Conservation (phyloP, 2,888 invertebrate genomes). For the Cryptosula pallasiana region DNA sequence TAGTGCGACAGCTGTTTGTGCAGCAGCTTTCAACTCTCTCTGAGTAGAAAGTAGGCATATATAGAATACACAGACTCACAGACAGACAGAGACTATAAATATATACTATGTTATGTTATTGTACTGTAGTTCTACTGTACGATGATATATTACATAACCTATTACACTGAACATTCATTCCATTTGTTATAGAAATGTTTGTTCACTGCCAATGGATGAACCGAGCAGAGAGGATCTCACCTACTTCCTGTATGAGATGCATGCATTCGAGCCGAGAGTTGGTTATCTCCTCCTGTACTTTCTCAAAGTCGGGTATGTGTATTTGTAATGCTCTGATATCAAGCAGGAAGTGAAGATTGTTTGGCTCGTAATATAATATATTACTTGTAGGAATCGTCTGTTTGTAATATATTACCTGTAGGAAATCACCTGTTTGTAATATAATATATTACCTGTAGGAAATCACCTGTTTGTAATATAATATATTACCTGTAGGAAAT, state of each 20-base stretch:
- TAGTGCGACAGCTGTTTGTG: no score
- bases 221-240: slow-evolving; percentile 72
- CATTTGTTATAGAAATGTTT: slow-evolving; percentile 67
- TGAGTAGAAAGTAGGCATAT: no score
- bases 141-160: no score
- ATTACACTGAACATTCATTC: no score
- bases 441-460: not conserved
- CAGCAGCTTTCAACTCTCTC: no score
- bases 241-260: slow-evolving; percentile 74
- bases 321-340: slow-evolving; percentile 16
- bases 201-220: slow-evolving; percentile 68
- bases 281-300: slow-evolving; percentile 86
- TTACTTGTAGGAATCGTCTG: not conserved
- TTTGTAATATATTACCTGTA: not conserved
- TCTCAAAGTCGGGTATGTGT: slow-evolving; percentile 63
- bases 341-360: no score
- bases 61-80: no score
- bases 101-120: no score
- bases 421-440: not conserved
- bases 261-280: slow-evolving; percentile 64
- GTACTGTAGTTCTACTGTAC: no score
- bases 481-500: not conserved
- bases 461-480: not conserved
- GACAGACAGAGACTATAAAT: no score
- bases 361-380: no score